Base-by-base conservation (phyloP, 1,140 invertebrate species). In the Aphelenchoides avenae region DNA sequence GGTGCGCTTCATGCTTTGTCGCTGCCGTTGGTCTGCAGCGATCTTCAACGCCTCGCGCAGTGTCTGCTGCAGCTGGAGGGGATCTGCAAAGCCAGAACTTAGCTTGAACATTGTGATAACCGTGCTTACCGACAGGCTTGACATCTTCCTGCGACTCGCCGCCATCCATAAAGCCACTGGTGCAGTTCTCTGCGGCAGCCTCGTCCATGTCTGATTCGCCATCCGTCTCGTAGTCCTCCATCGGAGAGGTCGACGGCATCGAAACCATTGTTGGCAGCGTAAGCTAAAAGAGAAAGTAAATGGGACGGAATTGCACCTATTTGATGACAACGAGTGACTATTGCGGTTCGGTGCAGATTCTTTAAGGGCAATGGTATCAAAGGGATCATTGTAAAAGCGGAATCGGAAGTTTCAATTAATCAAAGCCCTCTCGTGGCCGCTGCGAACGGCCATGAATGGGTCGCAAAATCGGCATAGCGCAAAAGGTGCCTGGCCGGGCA, bases 31-130 rank as follows among this genome's bases (percentile, higher is more conserved):
- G 20, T 64, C 34, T 1, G 44, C 36, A 3, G 62, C 54, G 26
- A 40, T 48, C 39, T 49, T 57, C 13, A 65, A 36, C n/a, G 52
- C 62, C 52, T 65, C 62, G 52, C 66, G 53, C 26, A 65, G n/a
- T 20, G 64, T 67, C 40, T 49, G 46, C 44, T 68, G 57, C 18
- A 68, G 30, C 24, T 66, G 50, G 22, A 40, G 30, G 6, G 59
- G 15, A 18, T 49, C 46, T 6, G 5, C 5, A 26, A 33, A 6
- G 22, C 41, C 34, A n/a, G n/a, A n/a, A n/a, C n/a, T n/a, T n/a
- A n/a, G n/a, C n/a, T n/a, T n/a, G n/a, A n/a, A n/a, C n/a, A n/a
- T n/a, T n/a, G n/a, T n/a, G n/a, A n/a, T n/a, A n/a, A n/a, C n/a
- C n/a, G n/a, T n/a, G n/a, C n/a, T n/a, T n/a, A n/a, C n/a, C n/a